A percentile compares a stretch with the other conserved stretches of the same genome.
Conservation (phyloP, 2,888 invertebrate genomes). For the Melipona bicolor region DNA sequence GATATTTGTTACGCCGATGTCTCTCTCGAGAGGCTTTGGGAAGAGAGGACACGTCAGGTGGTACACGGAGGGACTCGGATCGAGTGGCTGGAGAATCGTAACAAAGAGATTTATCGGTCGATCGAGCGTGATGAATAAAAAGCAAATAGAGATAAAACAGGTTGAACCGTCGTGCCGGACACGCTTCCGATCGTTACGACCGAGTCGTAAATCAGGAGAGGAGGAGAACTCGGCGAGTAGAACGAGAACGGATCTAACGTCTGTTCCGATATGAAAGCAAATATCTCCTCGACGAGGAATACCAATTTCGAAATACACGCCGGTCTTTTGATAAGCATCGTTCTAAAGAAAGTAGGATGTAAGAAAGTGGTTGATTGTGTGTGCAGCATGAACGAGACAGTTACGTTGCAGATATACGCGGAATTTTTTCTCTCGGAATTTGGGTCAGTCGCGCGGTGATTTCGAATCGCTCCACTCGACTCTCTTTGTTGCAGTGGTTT, state of each 20-base stretch:
- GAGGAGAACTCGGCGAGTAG: not conserved
- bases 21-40: not conserved
- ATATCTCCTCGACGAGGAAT: not conserved
- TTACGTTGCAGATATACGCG: not conserved
- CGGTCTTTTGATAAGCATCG: not conserved
- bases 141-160: not conserved
- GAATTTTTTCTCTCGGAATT: not conserved
- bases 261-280: not conserved
- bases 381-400: not conserved
- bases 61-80: constrained; percentile 28
- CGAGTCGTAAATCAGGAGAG: not conserved
- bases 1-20: constrained; percentile 26
- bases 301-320: not conserved
- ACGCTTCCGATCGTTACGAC: not conserved
- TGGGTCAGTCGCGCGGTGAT: not conserved
- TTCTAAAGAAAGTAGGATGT: not conserved
- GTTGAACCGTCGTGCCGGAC: not conserved
- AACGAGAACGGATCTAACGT: not conserved
- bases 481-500: not conserved
- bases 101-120: constrained; percentile 40
- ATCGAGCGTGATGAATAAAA: constrained; percentile 7
- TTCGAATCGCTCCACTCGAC: not conserved
- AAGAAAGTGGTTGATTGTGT: not conserved
- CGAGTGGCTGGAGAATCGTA: constrained; percentile 33
- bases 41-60: constrained; percentile 44